Base-by-base conservation (phyloP, 2,888 invertebrate genomes). In the Ophion ellenae region DNA sequence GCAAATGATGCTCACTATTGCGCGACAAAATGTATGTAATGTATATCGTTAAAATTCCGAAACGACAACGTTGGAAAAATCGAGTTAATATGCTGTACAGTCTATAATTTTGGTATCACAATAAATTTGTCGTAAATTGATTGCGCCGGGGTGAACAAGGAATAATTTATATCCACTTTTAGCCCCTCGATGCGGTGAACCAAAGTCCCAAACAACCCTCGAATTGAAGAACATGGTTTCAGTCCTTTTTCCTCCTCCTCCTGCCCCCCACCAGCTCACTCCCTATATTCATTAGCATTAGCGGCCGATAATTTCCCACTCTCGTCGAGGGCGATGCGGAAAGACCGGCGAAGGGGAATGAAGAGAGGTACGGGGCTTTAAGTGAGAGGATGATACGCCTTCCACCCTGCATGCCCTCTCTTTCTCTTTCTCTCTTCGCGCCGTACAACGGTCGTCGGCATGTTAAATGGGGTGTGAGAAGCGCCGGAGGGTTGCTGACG, bases 281-380 rank as follows among this genome's bases (percentile, higher is more conserved):
- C 90, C 89, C 89, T 90, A 91, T 91, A 92, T 92, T 92, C 92
- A 92, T 93, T 93, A 93, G 90, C 91, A 91, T 91, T 90, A 91
- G 91, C 91, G 91, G 90, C 90, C 92, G 90, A 92, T 92, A 91
- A 91, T 91, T 92, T 92, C 90, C 91, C 91, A 91, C 91, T 90
- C 90, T 90, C 90, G 90, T 90, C 89, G 79, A 86, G 81, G 40
- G 87, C 85, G 85, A 87, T 71, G 53, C n/a, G 63, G 69, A 63
- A 36, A 53, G 47, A 53, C 64, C 75, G 57, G n/a, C 40, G n/a
- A 53, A 32, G n/a, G n/a, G 53, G 3, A 53, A 24, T 53, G 59
- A 40, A 79, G 71, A 20, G 64, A 80, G 67, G 77, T 57, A 80
- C 64, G 71, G 70, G 77, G 45, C 40, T 45, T 63, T 64, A 64